Evolutionary conservation across 2,888 invertebrate species (phyloP).

Genomic region (Atethmia centrago): DNA sequence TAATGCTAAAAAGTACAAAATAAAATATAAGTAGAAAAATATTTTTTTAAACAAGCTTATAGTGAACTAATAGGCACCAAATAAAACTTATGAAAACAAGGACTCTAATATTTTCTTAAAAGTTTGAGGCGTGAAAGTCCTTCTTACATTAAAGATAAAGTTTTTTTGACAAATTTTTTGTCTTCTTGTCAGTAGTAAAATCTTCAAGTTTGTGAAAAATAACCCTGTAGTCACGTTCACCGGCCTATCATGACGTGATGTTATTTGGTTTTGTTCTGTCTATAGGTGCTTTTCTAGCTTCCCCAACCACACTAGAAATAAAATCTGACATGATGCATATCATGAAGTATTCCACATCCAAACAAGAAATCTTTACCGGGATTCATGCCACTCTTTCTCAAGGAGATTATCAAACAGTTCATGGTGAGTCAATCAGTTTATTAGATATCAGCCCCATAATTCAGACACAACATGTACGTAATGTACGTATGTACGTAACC

Average conservation of each 20-base stretch:
- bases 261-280: background rate
- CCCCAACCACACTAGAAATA: conserved; percentile 43
- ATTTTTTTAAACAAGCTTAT: too few species aligned
- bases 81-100: too few species aligned
- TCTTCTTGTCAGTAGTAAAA: background rate
- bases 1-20: too few species aligned
- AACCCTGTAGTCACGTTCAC: background rate
- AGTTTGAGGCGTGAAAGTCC: too few species aligned
- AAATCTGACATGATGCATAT: conserved; percentile 28
- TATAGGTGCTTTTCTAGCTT: conserved; percentile 48
- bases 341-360: background rate
- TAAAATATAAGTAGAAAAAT: too few species aligned
- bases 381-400: conserved; percentile 53
- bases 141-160: too few species aligned
- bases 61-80: too few species aligned
- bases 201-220: background rate
- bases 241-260: background rate
- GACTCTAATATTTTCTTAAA: too few species aligned
- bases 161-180: background rate
- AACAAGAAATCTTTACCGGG: conserved; percentile 54
- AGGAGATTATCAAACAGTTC: conserved; percentile 44
- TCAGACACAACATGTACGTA: too few species aligned
- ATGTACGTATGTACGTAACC: too few species aligned
- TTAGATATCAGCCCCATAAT: too few species aligned
- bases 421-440: conserved; percentile 27